A percentile compares a stretch with the other conserved stretches of the same genome.
Conservation (phyloP, 2,797 vertebrate species). For the Allobates femoralis region DNA sequence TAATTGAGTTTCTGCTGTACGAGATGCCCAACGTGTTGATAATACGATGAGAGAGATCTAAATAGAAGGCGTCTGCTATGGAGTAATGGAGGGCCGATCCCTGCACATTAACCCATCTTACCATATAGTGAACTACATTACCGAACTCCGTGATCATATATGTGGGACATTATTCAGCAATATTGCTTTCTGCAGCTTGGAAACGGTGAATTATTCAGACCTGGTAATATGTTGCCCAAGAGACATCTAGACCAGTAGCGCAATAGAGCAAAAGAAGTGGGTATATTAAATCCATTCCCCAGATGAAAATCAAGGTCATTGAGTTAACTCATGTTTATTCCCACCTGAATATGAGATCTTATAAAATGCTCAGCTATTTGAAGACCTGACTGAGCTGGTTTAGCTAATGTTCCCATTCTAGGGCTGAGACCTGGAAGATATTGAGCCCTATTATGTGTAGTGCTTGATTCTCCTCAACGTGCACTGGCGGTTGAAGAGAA, state of each 20-base stretch:
- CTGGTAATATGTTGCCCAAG: slow-evolving; percentile 45
- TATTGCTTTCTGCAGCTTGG: slow-evolving; percentile 29
- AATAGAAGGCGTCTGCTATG: not conserved
- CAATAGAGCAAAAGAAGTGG: slow-evolving; percentile 32
- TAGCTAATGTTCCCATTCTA: slow-evolving; percentile 6
- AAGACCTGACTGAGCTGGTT: slow-evolving; percentile 23
- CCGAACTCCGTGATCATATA: not conserved
- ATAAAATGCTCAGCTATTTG: slow-evolving; percentile 8
- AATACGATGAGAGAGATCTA: slow-evolving; percentile 25
- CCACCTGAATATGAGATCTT: slow-evolving; percentile 33
- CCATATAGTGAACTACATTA: not conserved
- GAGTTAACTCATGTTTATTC: slow-evolving; percentile 52
- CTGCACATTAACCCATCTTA: slow-evolving; percentile 10
- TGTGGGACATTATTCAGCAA: not conserved
- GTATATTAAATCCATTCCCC: slow-evolving; percentile 54
- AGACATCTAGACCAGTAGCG: slow-evolving; percentile 48
- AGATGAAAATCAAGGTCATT: slow-evolving; percentile 55
- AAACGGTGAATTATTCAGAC: slow-evolving; percentile 41
- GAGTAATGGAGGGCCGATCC: not conserved
- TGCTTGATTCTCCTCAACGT: not conserved
- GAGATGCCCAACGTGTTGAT: slow-evolving; percentile 45
- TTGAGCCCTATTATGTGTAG: not conserved
- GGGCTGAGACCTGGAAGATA: not conserved
- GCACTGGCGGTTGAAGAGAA: not conserved
- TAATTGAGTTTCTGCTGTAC: slow-evolving; percentile 40